Evolutionary conservation across 2,888 invertebrate genomes (phyloP).

Genomic region (Syrphus vitripennis): DNA sequence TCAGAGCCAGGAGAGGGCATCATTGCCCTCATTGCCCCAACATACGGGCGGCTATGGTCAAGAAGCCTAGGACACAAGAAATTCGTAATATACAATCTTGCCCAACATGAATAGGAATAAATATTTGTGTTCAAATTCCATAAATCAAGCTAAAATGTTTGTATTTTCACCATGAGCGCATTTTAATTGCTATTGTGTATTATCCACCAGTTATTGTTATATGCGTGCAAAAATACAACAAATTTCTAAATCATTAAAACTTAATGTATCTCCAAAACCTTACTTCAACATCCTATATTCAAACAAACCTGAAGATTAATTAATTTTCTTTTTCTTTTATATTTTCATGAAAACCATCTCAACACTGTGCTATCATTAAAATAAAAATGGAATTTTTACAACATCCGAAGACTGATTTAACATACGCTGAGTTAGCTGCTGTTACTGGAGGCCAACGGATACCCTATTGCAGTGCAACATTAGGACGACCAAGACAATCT

Average conservation of each 20-base stretch:
- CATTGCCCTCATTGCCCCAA: too few species aligned
- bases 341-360: not conserved
- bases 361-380: not conserved
- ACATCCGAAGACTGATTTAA: slow-evolving; percentile 78
- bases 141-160: not conserved
- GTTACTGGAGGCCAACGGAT: slow-evolving; percentile 77
- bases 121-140: too few species aligned
- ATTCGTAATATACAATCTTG: too few species aligned
- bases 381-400: not conserved
- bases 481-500: slow-evolving; percentile 80
- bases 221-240: not conserved
- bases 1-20: too few species aligned
- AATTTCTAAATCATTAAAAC: not conserved
- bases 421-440: slow-evolving; percentile 77
- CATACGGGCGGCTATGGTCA: too few species aligned
- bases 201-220: not conserved
- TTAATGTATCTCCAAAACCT: not conserved
- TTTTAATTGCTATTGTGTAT: not conserved
- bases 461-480: slow-evolving; percentile 80
- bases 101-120: too few species aligned
- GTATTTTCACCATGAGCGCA: not conserved
- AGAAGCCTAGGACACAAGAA: too few species aligned
- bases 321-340: not conserved
- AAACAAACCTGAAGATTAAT: not conserved
- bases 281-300: not conserved